Evolutionary conservation across 2,888 invertebrate species (phyloP).

Genomic region (Philaethria dido): DNA sequence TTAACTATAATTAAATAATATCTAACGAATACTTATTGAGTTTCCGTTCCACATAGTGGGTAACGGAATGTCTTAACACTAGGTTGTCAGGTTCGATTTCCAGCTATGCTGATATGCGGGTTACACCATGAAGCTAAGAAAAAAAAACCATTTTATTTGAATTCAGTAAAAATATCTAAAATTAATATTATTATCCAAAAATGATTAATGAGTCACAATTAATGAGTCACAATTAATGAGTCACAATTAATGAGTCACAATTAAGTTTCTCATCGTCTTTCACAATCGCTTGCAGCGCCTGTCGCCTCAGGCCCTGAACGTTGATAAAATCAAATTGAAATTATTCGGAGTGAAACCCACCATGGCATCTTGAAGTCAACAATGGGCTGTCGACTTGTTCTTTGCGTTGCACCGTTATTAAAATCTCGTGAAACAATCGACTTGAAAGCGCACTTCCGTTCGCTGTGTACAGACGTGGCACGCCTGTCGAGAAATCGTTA

Average conservation of each 20-base stretch:
- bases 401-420: slow-evolving; percentile 83
- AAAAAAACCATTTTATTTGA: no score
- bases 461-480: slow-evolving; percentile 66
- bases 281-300: slow-evolving; percentile 39
- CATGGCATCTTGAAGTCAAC: slow-evolving; percentile 74
- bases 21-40: no score
- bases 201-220: no score
- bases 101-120: no score
- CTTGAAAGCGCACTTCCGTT: slow-evolving; percentile 80
- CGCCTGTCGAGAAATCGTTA: slow-evolving; percentile 41
- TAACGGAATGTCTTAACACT: no score
- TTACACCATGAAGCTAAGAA: no score
- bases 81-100: no score
- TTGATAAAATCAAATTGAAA: slow-evolving; percentile 65
- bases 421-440: slow-evolving; percentile 84
- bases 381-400: slow-evolving; percentile 75
- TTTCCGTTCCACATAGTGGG: no score
- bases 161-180: no score
- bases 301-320: slow-evolving; percentile 43
- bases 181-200: neutral
- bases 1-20: no score
- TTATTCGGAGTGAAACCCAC: slow-evolving; percentile 53
- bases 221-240: slow-evolving; percentile 22
- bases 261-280: slow-evolving; percentile 30
- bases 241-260: slow-evolving; percentile 33